Conservation (phyloP, 1,140 invertebrate genomes). For the Eriocheir sinensis region DNA sequence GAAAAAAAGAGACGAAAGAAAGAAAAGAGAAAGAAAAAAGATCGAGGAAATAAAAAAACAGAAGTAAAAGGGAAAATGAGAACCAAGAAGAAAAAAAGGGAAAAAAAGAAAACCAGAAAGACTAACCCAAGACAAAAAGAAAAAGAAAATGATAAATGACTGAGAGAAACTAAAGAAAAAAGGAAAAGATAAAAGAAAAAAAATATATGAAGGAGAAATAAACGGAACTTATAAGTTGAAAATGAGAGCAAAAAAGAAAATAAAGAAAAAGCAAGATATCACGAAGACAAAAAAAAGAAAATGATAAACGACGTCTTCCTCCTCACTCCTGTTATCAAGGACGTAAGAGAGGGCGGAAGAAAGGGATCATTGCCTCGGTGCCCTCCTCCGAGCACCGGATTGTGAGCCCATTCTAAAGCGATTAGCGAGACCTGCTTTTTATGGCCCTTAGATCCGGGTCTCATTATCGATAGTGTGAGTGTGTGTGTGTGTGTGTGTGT, state of each 20-base stretch:
- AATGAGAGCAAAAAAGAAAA: too few relatives aligned
- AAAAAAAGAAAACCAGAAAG: neutral
- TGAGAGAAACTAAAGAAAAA: too few relatives aligned
- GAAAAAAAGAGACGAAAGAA: too few relatives aligned
- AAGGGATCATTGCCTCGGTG: neutral
- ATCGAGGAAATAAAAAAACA: neutral
- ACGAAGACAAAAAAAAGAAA: too few relatives aligned
- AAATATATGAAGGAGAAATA: too few relatives aligned
- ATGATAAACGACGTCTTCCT: too few relatives aligned
- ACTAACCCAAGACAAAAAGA: too few relatives aligned
- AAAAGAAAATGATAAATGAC: neutral
- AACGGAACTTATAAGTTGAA: too few relatives aligned
- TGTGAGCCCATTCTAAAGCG: slow-evolving; percentile 8
- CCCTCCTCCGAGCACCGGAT: neutral
- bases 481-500: slow-evolving; percentile 22
- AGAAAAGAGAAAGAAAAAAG: neutral
- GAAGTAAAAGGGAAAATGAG: neutral
- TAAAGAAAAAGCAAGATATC: too few relatives aligned
- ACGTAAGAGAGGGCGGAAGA: neutral
- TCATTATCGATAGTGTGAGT: slow-evolving; percentile 24
- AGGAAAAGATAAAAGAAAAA: too few relatives aligned
- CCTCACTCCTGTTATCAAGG: too few relatives aligned
- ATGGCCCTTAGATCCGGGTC: neutral
- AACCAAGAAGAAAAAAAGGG: neutral
- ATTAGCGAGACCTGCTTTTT: neutral